Percentiles rank a stretch among this genome's conserved stretches.
Evolutionary conservation across 2,113 vertebrate genomes (phyloP).

Genomic region (Apteryx owenii): DNA sequence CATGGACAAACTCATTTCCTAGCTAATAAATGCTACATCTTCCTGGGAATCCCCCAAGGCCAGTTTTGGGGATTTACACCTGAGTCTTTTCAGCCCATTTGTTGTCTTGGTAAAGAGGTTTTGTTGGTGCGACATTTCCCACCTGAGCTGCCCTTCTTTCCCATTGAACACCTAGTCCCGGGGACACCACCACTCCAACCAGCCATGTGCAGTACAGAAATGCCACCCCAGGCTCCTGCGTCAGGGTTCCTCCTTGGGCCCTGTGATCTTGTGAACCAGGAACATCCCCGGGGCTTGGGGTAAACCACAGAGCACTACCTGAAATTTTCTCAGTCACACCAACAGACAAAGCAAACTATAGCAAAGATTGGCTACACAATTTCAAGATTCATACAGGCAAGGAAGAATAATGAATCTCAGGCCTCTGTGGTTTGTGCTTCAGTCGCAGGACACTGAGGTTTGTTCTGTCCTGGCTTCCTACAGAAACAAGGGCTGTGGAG

Average conservation of each 20-base stretch:
- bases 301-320: background rate
- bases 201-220: background rate
- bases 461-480: background rate
- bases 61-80: background rate
- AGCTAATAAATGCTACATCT: background rate
- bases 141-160: background rate
- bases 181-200: too few species aligned
- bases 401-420: background rate
- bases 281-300: too few species aligned
- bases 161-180: background rate
- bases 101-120: background rate
- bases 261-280: background rate
- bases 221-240: accelerated
- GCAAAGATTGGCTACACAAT: background rate
- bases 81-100: background rate
- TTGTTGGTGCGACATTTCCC: background rate
- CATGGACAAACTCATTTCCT: background rate
- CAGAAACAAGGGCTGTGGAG: background rate
- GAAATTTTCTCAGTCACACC: too few species aligned
- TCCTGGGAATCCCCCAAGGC: background rate
- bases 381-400: background rate
- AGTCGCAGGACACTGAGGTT: background rate
- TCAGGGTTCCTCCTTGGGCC: background rate
- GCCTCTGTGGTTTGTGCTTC: background rate
- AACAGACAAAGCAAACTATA: background rate